These are phyloP conservation scores for Centropristis striata DNA, from an alignment of 2,113 vertebrate species.

Conservation along the genomic window DNA sequence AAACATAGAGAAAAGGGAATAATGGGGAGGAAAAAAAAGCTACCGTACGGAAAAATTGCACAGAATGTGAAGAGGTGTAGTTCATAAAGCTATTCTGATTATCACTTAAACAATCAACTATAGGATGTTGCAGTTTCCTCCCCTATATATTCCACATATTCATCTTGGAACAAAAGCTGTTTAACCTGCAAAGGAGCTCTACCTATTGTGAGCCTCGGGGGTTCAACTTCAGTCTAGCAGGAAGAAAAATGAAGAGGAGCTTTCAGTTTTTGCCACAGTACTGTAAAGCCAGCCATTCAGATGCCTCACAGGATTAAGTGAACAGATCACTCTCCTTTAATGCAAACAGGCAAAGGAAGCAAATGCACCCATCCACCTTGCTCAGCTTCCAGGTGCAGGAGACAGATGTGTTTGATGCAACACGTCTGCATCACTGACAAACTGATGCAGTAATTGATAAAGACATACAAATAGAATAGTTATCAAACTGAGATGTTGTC, in stretches of 20 bases:
- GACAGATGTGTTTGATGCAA: conserved; percentile 58
- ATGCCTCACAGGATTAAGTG: conserved; percentile 35
- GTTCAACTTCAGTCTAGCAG: conserved; percentile 1
- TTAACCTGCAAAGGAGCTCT: conserved; percentile 18
- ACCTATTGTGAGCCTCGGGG: conserved; percentile 18
- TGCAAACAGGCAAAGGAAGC: conserved; percentile 39
- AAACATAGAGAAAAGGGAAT: conserved; percentile 15
- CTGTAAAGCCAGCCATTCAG: background rate
- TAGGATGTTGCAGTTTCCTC: conserved; percentile 17
- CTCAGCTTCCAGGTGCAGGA: conserved; percentile 50
- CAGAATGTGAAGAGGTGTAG: conserved; percentile 7
- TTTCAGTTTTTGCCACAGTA: conserved; percentile 12
- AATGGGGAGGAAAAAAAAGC: conserved; percentile 39
- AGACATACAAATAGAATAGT: conserved; percentile 50
- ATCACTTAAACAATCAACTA: background rate
- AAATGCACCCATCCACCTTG: background rate
- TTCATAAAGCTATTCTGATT: background rate
- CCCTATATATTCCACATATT: conserved; percentile 10
- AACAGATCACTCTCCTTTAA: conserved; percentile 48
- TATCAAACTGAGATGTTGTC: conserved; percentile 59
- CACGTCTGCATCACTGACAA: conserved; percentile 52
- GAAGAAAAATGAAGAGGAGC: conserved; percentile 5
- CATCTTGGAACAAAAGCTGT: conserved; percentile 40
- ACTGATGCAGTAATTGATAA: conserved; percentile 59
- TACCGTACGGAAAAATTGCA: background rate